phyloP scores from a whole-genome alignment of 2,113 vertebrate genomes.

The Pterophyllum scalare region DNA sequence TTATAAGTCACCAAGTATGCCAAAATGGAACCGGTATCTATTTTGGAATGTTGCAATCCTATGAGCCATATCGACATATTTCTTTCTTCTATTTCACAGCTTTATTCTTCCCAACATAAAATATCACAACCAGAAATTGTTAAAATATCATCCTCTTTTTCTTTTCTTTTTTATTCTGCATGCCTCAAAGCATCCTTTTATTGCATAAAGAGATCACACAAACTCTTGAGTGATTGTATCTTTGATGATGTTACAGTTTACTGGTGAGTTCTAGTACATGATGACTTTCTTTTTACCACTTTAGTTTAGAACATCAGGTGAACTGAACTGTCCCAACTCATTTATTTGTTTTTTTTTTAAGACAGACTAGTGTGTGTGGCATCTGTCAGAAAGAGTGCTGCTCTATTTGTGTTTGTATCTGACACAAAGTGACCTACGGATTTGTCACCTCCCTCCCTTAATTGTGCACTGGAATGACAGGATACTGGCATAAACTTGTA shows the following conservation, averaged over 20 bases:
- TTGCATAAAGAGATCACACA: slow-evolving; percentile 47
- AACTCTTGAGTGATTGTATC: slow-evolving; percentile 5
- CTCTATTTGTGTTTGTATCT: slow-evolving; percentile 59
- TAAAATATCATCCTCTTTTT: not conserved
- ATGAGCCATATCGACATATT: not conserved
- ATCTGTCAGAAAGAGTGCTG: slow-evolving; percentile 58
- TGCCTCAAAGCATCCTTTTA: not conserved
- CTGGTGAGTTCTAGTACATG: slow-evolving; percentile 5
- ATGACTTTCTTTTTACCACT: not conserved
- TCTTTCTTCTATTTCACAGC: not conserved
- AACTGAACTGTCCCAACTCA: slow-evolving; percentile 24
- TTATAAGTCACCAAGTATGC: slow-evolving; percentile 16
- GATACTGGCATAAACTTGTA: slow-evolving; percentile 71
- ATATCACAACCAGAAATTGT: not conserved
- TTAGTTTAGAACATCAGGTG: slow-evolving; percentile 34
- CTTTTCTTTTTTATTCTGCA: not conserved
- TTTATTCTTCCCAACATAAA: not conserved
- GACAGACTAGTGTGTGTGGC: slow-evolving; percentile 32
- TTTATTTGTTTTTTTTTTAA: slow-evolving; percentile 40
- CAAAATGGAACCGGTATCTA: not conserved
- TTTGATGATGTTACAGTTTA: slow-evolving; percentile 35
- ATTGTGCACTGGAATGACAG: slow-evolving; percentile 77
- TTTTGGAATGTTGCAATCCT: not conserved
- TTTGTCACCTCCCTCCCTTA: slow-evolving; percentile 71
- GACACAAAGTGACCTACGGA: slow-evolving; percentile 71